Evolutionary conservation across 2,113 vertebrate genomes (phyloP).

Genomic region (Ameiurus melas): DNA sequence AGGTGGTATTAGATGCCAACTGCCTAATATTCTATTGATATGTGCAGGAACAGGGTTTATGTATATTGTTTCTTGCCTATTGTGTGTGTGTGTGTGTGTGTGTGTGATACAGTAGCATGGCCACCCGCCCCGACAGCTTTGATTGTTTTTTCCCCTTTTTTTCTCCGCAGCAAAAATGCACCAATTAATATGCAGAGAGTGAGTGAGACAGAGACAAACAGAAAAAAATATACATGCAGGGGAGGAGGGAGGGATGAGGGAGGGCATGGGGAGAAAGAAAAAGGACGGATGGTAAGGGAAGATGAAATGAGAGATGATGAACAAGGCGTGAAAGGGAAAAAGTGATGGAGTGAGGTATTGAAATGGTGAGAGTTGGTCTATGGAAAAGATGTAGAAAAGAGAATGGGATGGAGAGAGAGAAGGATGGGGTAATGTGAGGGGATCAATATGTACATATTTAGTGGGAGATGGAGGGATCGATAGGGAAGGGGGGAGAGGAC

Average conservation of each 20-base stretch:
- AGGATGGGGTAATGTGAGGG: conserved; percentile 34
- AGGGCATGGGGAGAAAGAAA: conserved; percentile 28
- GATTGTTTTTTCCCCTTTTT: conserved; percentile 67
- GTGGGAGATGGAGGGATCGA: conserved; percentile 67
- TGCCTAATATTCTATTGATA: conserved; percentile 26
- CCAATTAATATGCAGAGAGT: conserved; percentile 84
- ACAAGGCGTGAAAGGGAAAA: conserved; percentile 66
- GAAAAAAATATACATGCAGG: conserved; percentile 60
- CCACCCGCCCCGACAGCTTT: conserved; percentile 76
- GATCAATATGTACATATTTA: conserved; percentile 77
- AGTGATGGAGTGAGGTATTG: conserved; percentile 53
- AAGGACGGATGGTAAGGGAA: conserved; percentile 20
- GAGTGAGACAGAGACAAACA: conserved; percentile 73
- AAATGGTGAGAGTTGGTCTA: conserved; percentile 14
- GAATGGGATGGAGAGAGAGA: conserved; percentile 47
- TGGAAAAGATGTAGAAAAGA: conserved; percentile 46
- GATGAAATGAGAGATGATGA: conserved; percentile 48
- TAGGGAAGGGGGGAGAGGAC: conserved; percentile 21
- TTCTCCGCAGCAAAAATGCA: conserved; percentile 79
- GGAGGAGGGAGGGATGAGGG: conserved; percentile 57
- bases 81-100: conserved; percentile 59
- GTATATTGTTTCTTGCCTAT: neutral
- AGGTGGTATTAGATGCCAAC: neutral
- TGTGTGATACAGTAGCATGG: conserved; percentile 75
- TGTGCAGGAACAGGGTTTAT: conserved; percentile 20